These are phyloP conservation scores for Proisotoma minuta DNA, from an alignment of 2,888 invertebrate genomes.

Conservation along the genomic window DNA sequence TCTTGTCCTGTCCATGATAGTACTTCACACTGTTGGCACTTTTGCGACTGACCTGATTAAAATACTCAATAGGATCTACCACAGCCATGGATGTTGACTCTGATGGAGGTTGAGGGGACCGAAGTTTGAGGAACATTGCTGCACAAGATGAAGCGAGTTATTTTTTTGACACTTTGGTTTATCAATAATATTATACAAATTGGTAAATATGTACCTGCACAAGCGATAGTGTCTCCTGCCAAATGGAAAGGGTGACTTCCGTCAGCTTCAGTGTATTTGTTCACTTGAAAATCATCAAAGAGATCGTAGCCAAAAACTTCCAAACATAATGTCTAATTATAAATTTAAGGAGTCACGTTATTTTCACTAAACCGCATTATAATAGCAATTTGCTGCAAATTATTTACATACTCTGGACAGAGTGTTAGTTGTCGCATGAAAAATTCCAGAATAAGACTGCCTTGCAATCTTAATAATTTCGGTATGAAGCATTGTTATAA, in stretches of 20 bases:
- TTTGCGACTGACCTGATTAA: neutral
- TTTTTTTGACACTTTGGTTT: neutral
- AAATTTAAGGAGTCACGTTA: neutral
- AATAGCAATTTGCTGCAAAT: neutral
- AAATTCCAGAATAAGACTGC: constrained; percentile 66
- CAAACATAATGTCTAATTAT: constrained; percentile 6
- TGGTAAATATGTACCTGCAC: too few species aligned
- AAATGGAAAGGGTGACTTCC: constrained; percentile 22
- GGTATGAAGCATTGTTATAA: constrained; percentile 72
- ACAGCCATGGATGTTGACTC: neutral
- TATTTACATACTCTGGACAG: constrained; percentile 66
- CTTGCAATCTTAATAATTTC: constrained; percentile 66
- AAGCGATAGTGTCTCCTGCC: constrained; percentile 10
- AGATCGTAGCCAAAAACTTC: constrained; percentile 64
- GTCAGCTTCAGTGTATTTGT: constrained; percentile 13
- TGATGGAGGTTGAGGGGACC: neutral
- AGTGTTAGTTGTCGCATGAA: constrained; percentile 81
- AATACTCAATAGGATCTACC: neutral
- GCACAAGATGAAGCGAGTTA: neutral
- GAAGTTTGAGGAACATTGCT: neutral
- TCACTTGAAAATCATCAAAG: constrained; percentile 60
- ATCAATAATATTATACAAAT: neutral
- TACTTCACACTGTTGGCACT: neutral
- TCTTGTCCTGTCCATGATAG: neutral
- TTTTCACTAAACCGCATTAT: neutral